Evolutionary conservation across 2,113 vertebrate species (phyloP).

Genomic region (Myiopsitta monachus): DNA sequence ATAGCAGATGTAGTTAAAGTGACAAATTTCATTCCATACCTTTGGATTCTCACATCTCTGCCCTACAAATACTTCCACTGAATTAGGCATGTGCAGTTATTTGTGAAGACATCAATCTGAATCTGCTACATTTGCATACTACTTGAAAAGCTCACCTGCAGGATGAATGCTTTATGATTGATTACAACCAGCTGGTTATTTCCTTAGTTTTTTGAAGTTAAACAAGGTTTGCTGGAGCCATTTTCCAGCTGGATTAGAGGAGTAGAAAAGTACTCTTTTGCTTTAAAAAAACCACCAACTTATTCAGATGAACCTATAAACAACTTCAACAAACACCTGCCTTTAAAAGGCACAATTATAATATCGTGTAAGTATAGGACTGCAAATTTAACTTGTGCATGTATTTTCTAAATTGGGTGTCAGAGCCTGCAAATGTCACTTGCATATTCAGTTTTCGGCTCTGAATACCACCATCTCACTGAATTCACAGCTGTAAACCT

Average conservation of each 20-base stretch:
- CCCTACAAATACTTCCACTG: background rate
- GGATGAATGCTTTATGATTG: background rate
- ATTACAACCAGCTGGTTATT: background rate
- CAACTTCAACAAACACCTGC: background rate
- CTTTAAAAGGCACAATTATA: constrained; percentile 26
- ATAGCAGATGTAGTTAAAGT: background rate
- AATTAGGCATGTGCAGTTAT: background rate
- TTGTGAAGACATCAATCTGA: background rate
- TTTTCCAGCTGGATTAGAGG: background rate
- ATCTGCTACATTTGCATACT: background rate
- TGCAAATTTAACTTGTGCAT: background rate
- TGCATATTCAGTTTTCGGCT: constrained; percentile 3
- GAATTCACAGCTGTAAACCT: constrained; percentile 9
- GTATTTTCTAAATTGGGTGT: constrained; percentile 11
- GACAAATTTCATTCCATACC: background rate
- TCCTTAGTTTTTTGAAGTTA: background rate
- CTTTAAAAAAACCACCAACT: background rate
- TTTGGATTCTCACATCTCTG: background rate
- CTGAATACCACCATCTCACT: background rate
- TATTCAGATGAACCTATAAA: background rate
- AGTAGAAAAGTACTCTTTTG: background rate
- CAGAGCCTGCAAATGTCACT: constrained; percentile 11
- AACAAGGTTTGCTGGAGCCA: background rate
- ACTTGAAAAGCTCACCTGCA: background rate
- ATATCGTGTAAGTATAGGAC: background rate